Percentiles rank a stretch among this genome's conserved stretches.
These are phyloP conservation scores for Leptarthrus brevirostris DNA, from an alignment of 2,888 invertebrate genomes.

Conservation along the genomic window DNA sequence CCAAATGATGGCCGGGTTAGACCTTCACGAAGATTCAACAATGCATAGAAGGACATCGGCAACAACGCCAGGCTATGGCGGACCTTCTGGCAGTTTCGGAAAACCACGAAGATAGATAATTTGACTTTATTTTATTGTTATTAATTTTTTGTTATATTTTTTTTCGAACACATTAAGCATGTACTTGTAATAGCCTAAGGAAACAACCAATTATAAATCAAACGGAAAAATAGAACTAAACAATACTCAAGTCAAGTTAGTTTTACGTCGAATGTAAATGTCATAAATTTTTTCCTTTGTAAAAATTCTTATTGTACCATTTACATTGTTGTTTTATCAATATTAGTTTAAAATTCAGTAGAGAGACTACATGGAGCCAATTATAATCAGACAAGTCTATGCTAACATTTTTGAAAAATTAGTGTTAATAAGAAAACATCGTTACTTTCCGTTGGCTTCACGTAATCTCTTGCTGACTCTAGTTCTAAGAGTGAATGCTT, in stretches of 20 bases:
- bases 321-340: constrained; percentile 3
- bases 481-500: not conserved
- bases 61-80: constrained; percentile 54
- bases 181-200: not conserved
- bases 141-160: constrained; percentile 19
- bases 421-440: no score
- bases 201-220: not conserved
- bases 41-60: constrained; percentile 60
- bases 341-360: not conserved
- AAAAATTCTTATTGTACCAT: constrained; percentile 15
- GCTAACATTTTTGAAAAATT: no score
- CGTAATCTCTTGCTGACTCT: no score
- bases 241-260: constrained; percentile 36
- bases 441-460: no score
- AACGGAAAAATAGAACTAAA: constrained; percentile 9
- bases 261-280: constrained; percentile 15
- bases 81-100: constrained; percentile 62
- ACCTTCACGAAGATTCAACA: constrained; percentile 78
- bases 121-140: constrained; percentile 3
- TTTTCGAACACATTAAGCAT: not conserved
- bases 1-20: constrained; percentile 92
- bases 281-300: not conserved
- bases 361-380: no score
- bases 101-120: constrained; percentile 64
- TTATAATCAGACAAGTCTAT: no score